Base-by-base conservation (phyloP, 2,888 invertebrate species). In the Cryptophagus acutangulus region DNA sequence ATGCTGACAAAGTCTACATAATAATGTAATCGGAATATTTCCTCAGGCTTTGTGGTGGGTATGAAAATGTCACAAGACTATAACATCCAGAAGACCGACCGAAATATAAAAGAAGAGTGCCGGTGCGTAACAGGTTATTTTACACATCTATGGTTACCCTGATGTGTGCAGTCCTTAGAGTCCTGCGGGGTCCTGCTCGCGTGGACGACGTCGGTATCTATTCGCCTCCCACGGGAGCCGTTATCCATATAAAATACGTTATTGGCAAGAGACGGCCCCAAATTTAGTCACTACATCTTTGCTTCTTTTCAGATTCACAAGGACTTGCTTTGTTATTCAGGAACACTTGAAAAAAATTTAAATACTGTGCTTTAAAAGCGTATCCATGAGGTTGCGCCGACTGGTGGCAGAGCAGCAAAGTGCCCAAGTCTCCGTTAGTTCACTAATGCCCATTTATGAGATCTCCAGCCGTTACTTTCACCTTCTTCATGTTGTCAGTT, bases 131-230 rank as follows among this genome's bases (percentile, higher is more conserved):
- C 64, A 67, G 62, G 67, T 68, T 68, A 70, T 70, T 70, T 70
- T 69, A 69, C 70, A 69, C 69, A 66, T 67, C 70, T 69, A 66
- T 69, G 68, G 63, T 56, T 68, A 63, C 63, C 61, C 63, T 63
- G 65, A 63, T 65, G 54, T 65, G 58, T 51, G 52, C 46, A 55
- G 57, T 62, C 63, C 63, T 63, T 58, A 47, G 63, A 58, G 61
- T 55, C 49, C 54, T 55, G 45, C 49, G 37, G 51, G 49, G 48
- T 51, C 52, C 56, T 50, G 45, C 45, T 42, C 45, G 49, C n/a
- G n/a, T n/a, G 54, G 52, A 56, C 54, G 51, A 45, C 46, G 46
- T 43, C 46, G 20, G 51, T 49, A 47, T 48, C 44, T 42, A 41
- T 46, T 46, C 40, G 29, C 35, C 15, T 55, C 61, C 56, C 59